Conservation (phyloP, 2,797 vertebrate genomes). For the Dipus sagitta region DNA sequence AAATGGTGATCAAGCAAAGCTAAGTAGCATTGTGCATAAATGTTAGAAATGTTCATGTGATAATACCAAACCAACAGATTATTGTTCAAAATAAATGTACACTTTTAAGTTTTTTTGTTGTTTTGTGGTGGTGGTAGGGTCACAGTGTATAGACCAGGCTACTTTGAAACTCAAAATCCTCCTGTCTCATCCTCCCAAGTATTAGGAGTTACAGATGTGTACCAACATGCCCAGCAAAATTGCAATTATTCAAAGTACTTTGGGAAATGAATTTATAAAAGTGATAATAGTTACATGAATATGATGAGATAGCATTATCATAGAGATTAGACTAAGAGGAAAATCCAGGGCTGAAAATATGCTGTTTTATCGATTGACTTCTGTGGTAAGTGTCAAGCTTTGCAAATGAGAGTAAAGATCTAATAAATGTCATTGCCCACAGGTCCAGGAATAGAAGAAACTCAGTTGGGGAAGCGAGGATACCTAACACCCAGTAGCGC, state of each 20-base stretch:
- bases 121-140: background rate
- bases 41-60: background rate
- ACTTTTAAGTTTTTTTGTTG: background rate
- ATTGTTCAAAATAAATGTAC: background rate
- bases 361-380: background rate
- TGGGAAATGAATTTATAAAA: background rate
- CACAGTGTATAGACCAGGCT: background rate
- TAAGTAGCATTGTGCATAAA: background rate
- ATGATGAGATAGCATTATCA: background rate
- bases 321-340: background rate
- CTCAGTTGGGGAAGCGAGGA: constrained; percentile 90
- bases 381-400: constrained; percentile 21
- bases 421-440: background rate
- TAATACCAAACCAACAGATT: background rate
- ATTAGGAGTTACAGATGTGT: background rate
- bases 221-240: background rate
- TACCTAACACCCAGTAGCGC: constrained; percentile 94
- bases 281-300: background rate
- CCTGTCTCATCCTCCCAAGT: background rate
- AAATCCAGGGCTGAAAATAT: background rate
- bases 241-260: background rate
- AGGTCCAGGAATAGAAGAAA: constrained; percentile 85
- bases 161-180: background rate
- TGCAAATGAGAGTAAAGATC: background rate
- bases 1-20: background rate